These are phyloP conservation scores for Desoria tigrina DNA, from an alignment of 2,888 invertebrate genomes.

Conservation along the genomic window DNA sequence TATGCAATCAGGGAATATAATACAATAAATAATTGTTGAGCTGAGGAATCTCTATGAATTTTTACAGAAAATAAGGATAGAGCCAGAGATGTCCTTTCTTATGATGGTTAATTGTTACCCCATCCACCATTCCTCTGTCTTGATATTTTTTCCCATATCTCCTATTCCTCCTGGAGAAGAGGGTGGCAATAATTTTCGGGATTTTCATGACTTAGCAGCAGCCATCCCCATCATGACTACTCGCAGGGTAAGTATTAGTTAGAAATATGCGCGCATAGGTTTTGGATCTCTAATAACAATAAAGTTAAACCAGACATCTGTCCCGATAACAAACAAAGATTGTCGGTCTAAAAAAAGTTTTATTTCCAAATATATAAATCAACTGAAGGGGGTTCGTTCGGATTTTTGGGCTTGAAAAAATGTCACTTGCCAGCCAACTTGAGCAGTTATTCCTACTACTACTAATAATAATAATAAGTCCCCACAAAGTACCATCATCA, in stretches of 20 bases:
- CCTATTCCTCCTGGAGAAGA: neutral
- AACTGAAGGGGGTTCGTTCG: constrained; percentile 44
- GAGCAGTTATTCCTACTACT: neutral
- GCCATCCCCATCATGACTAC: no score
- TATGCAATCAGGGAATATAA: constrained; percentile 12
- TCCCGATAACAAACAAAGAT: constrained; percentile 43
- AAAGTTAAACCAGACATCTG: constrained; percentile 48
- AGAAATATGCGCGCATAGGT: constrained; percentile 32
- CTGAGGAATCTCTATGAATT: constrained; percentile 4
- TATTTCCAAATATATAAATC: constrained; percentile 45
- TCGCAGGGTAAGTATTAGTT: constrained; percentile 24
- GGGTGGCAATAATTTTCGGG: constrained; percentile 22
- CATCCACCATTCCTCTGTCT: constrained; percentile 3
- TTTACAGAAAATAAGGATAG: constrained; percentile 6
- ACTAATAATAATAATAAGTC: neutral
- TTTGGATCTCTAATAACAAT: constrained; percentile 45
- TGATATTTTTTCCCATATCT: constrained; percentile 7
- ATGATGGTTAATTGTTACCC: constrained; percentile 23
- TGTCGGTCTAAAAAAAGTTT: constrained; percentile 41
- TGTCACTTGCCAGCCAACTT: constrained; percentile 30
- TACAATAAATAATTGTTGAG: constrained; percentile 22
- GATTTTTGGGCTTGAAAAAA: constrained; percentile 24
- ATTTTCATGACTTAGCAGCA: constrained; percentile 1
- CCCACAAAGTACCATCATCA: neutral
- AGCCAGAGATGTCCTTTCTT: constrained; percentile 1